These are phyloP conservation scores for Sebastes trivittatus DNA, from an alignment of 2,797 vertebrate species.

Conservation along the genomic window DNA sequence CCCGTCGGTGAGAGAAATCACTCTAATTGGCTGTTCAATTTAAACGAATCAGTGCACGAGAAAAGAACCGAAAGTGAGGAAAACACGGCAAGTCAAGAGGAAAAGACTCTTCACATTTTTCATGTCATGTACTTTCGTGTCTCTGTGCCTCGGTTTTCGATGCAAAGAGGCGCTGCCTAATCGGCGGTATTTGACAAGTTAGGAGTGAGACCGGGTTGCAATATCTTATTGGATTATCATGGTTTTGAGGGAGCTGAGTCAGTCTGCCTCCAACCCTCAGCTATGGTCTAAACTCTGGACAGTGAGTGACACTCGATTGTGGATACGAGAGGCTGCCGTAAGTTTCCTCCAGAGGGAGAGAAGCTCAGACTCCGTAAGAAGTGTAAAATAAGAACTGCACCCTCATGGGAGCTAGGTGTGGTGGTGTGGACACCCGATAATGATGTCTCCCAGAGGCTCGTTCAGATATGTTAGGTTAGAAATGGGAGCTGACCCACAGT, in stretches of 20 bases:
- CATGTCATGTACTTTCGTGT: no score
- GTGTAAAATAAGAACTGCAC: neutral
- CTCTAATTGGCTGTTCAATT: no score
- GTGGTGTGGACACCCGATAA: constrained; percentile 4
- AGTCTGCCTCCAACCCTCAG: neutral
- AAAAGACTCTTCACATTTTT: no score
- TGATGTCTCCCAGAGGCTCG: neutral
- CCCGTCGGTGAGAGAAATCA: no score
- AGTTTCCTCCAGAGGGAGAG: neutral
- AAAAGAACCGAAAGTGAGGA: no score
- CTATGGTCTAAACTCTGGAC: neutral
- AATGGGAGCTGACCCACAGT: constrained; percentile 3
- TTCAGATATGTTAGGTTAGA: neutral
- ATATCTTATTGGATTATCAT: neutral
- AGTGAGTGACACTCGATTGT: neutral
- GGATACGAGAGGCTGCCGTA: neutral
- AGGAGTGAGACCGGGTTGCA: neutral
- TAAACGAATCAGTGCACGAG: no score
- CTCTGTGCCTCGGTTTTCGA: fast-evolving
- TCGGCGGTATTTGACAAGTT: no score
- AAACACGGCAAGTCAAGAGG: no score
- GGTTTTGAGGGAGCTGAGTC: neutral
- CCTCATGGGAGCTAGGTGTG: neutral
- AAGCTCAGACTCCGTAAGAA: neutral
- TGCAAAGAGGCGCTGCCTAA: no score